A percentile compares a stretch with the other conserved stretches of the same genome.
phyloP scores from a whole-genome alignment of 2,113 vertebrate genomes.

The Sardina pilchardus region DNA sequence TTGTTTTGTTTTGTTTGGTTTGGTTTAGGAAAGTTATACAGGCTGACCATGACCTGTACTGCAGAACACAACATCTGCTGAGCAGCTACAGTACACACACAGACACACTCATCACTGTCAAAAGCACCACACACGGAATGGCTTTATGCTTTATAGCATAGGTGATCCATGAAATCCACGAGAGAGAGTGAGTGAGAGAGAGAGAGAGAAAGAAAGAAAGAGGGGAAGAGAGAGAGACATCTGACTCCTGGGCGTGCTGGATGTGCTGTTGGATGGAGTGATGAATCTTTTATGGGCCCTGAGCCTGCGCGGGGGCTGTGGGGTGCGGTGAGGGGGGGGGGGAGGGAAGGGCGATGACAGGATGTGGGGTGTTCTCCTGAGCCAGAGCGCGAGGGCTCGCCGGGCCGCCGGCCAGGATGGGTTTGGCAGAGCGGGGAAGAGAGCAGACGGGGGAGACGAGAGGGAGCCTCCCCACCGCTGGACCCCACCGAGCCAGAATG shows the following conservation, averaged over 20 bases:
- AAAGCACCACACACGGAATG: not conserved
- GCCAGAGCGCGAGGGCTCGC: not conserved
- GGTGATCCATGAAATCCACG: not conserved
- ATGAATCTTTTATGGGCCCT: not conserved
- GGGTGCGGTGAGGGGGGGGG: not conserved
- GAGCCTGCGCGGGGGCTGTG: not conserved
- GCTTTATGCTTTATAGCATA: not conserved
- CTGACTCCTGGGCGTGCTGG: not conserved
- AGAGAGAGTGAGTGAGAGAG: not conserved
- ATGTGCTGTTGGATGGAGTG: not conserved
- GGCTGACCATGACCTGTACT: not conserved
- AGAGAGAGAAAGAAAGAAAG: not conserved
- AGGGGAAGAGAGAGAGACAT: not conserved
- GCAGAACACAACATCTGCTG: not conserved
- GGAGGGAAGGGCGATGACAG: conserved; percentile 12
- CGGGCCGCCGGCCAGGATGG: not conserved
- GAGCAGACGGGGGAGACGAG: not conserved
- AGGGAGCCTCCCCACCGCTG: conserved; percentile 14
- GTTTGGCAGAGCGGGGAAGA: not conserved
- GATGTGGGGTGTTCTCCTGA: conserved; percentile 6
- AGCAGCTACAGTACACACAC: not conserved
- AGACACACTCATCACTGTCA: not conserved
- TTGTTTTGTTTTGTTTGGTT: not conserved
- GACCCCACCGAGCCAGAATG: not conserved
- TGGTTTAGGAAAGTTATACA: no score